A percentile compares a stretch with the other conserved stretches of the same genome.
These are phyloP conservation scores for Pantala flavescens DNA, from an alignment of 1,140 invertebrate species.

Conservation along the genomic window DNA sequence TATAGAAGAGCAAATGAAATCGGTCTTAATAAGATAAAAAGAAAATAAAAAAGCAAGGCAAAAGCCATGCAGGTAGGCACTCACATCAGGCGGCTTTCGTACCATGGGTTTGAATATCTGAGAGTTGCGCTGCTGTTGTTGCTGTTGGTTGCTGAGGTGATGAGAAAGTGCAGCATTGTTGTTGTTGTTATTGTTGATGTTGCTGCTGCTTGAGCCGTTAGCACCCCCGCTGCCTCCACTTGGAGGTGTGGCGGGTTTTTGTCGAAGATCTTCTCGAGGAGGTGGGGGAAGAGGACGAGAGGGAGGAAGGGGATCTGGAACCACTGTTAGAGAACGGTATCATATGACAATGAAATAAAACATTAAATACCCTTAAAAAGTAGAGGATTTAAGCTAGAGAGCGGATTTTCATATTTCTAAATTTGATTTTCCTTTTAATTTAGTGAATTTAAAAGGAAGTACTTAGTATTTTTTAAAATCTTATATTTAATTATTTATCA, in stretches of 20 bases:
- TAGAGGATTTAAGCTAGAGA: too few species aligned
- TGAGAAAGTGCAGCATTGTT: conserved; percentile 27
- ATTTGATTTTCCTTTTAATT: too few species aligned
- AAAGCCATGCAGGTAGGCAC: background rate
- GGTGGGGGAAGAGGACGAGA: conserved; percentile 77
- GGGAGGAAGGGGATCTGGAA: conserved; percentile 51
- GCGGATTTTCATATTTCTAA: too few species aligned
- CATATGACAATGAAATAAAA: background rate
- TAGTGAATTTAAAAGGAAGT: too few species aligned
- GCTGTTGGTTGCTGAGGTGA: conserved; percentile 20
- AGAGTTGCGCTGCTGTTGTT: conserved; percentile 61
- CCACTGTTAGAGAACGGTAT: conserved; percentile 30
- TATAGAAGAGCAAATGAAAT: background rate
- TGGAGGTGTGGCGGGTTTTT: conserved; percentile 46
- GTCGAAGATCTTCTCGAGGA: conserved; percentile 54
- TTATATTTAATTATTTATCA: too few species aligned
- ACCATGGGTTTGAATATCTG: conserved; percentile 78
- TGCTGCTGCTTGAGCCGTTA: conserved; percentile 32
- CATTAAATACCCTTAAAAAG: too few species aligned
- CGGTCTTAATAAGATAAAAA: conserved; percentile 12
- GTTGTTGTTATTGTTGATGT: conserved; percentile 32
- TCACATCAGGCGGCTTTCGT: conserved; percentile 27
- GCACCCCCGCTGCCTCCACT: conserved; percentile 33
- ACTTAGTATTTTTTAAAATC: too few species aligned
- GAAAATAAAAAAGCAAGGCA: conserved; percentile 16